Conservation (phyloP, 2,113 vertebrate species). For the Rhodinocichla rosea region DNA sequence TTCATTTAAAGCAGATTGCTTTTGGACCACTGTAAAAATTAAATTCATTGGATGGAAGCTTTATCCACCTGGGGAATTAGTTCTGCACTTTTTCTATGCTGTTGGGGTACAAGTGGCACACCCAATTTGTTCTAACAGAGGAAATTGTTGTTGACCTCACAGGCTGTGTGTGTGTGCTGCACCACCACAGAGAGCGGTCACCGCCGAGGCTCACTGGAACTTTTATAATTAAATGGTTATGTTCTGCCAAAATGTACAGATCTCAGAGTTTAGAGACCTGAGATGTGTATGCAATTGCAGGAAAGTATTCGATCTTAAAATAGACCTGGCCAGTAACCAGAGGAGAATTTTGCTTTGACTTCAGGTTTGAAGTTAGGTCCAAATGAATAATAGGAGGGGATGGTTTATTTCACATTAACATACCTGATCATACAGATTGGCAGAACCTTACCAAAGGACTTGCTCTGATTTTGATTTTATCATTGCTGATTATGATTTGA, state of each 20-base stretch:
- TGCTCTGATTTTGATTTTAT: not conserved
- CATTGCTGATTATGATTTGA: not conserved
- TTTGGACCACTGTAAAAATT: not conserved
- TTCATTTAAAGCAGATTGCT: slow-evolving; percentile 10
- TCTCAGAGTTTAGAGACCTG: not conserved
- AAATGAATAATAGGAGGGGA: not conserved
- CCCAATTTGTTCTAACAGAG: not conserved
- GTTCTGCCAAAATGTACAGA: not conserved
- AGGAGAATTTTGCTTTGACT: not conserved
- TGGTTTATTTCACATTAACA: not conserved
- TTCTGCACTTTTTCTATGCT: not conserved
- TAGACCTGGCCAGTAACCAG: not conserved
- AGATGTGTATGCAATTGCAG: not conserved
- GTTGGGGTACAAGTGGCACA: not conserved
- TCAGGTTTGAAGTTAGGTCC: not conserved
- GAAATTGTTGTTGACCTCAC: not conserved
- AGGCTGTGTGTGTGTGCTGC: not conserved
- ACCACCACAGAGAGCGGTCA: not conserved
- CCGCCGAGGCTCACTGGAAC: not conserved
- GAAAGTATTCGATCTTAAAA: not conserved
- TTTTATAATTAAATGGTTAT: not conserved
- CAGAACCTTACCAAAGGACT: not conserved
- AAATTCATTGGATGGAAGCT: not conserved
- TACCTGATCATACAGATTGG: not conserved
- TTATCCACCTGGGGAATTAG: not conserved